Evolutionary conservation across 35 echinoderm and acorn worm genomes (phyloP).

Genomic region (Chiridota heheva): DNA sequence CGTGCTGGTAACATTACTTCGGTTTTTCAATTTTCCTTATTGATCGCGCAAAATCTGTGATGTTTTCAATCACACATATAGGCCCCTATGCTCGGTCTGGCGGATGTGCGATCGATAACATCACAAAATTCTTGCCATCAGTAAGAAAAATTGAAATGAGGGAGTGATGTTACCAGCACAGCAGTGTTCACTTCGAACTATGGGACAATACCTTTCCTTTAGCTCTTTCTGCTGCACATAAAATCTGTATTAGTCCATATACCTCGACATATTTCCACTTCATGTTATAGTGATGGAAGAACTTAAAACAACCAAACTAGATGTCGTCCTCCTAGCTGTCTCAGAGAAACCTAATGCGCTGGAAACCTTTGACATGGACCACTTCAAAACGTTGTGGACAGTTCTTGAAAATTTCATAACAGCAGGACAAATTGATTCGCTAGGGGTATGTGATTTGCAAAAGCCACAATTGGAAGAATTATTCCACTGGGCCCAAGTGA

Average conservation of each 20-base stretch:
- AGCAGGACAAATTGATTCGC: constrained; percentile 51
- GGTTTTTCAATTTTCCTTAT: too few relatives aligned
- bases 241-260: neutral
- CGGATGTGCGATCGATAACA: too few relatives aligned
- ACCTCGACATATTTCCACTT: neutral
- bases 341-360: constrained; percentile 70
- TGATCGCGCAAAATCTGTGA: too few relatives aligned
- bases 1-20: too few relatives aligned
- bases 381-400: constrained; percentile 84
- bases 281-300: constrained; percentile 69
- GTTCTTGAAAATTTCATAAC: constrained; percentile 71
- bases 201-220: constrained; percentile 20
- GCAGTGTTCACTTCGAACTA: too few relatives aligned
- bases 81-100: too few relatives aligned
- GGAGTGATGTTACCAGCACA: too few relatives aligned
- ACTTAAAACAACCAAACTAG: constrained; percentile 61
- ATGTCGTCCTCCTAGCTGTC: constrained; percentile 70
- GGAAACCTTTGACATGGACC: constrained; percentile 70
- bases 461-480: constrained; percentile 60
- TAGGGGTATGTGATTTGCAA: constrained; percentile 87
- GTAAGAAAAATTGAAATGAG: too few relatives aligned
- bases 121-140: too few relatives aligned
- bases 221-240: neutral
- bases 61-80: too few relatives aligned
- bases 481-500: constrained; percentile 85